Percentiles rank a stretch among this genome's conserved stretches.
These are phyloP conservation scores for Myripristis jacobus DNA, from an alignment of 2,797 vertebrate genomes.

Conservation along the genomic window DNA sequence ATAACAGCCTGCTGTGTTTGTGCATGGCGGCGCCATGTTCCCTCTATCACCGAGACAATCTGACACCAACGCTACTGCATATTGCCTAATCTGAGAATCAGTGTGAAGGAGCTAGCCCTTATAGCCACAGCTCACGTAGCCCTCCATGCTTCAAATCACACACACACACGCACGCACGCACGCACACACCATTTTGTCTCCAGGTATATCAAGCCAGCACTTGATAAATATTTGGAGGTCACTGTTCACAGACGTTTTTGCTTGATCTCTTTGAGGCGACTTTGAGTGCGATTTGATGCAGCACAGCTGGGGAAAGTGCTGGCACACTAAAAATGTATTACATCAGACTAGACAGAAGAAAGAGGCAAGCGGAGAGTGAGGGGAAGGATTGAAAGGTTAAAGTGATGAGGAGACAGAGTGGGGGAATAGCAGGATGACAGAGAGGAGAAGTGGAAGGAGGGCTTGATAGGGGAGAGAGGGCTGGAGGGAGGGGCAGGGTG, in stretches of 20 bases:
- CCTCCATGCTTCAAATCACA: background rate
- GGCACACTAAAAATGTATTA: constrained; percentile 48
- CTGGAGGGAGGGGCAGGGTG: constrained; percentile 36
- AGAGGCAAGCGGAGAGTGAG: background rate
- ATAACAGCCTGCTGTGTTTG: constrained; percentile 68
- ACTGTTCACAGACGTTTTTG: constrained; percentile 10
- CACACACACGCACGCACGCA: constrained; percentile 3
- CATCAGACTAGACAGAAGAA: constrained; percentile 53
- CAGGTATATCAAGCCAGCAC: constrained; percentile 10
- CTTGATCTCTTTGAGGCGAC: constrained; percentile 28
- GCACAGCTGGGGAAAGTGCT: constrained; percentile 48
- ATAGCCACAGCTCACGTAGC: constrained; percentile 12
- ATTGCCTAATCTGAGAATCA: constrained; percentile 67
- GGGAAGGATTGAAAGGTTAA: constrained; percentile 34
- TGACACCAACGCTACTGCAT: constrained; percentile 53
- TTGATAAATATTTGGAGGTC: constrained; percentile 45
- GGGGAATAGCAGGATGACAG: constrained; percentile 33
- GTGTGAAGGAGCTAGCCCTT: constrained; percentile 30
- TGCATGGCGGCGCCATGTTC: constrained; percentile 64
- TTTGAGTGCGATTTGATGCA: constrained; percentile 59
- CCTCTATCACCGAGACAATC: constrained; percentile 69
- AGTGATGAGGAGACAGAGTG: constrained; percentile 21
- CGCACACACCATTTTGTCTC: constrained; percentile 13
- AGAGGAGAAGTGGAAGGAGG: constrained; percentile 32
- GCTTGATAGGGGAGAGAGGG: constrained; percentile 1